These are phyloP conservation scores for Pantherophis guttatus DNA, from an alignment of 2,113 vertebrate species.

Conservation along the genomic window DNA sequence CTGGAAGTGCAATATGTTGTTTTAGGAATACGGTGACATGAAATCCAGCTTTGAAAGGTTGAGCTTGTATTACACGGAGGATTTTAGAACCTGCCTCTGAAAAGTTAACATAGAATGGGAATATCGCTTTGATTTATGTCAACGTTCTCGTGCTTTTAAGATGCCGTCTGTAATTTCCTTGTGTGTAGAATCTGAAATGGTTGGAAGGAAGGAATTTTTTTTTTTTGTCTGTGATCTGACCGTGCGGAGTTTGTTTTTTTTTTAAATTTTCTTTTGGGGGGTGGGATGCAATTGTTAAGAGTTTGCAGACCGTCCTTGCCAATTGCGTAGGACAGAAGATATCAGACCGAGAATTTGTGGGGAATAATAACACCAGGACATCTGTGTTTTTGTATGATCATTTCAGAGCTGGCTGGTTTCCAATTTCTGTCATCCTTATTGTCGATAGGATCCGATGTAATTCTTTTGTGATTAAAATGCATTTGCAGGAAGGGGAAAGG, in stretches of 20 bases:
- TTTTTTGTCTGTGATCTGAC: background rate
- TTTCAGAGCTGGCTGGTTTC: background rate
- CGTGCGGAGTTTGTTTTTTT: background rate
- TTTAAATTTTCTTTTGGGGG: background rate
- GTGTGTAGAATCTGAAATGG: background rate
- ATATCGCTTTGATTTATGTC: background rate
- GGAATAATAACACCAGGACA: background rate
- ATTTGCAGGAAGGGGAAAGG: background rate
- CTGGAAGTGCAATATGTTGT: background rate
- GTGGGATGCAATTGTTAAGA: background rate
- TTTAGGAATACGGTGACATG: background rate
- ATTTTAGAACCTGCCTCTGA: background rate
- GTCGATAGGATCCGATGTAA: background rate
- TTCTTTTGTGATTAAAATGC: background rate
- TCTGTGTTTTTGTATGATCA: background rate
- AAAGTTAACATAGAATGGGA: background rate
- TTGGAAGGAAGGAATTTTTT: background rate
- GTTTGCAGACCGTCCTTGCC: background rate
- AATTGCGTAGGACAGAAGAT: background rate
- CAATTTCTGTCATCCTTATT: background rate
- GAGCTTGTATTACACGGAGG: background rate
- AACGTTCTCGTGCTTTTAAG: background rate
- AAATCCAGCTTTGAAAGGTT: background rate
- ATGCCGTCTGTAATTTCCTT: background rate
- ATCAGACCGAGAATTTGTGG: background rate